Evolutionary conservation across 2,888 invertebrate species (phyloP), one percentile per base, ranked within the genome.

Genomic region (Tetragonula carbonaria): DNA sequence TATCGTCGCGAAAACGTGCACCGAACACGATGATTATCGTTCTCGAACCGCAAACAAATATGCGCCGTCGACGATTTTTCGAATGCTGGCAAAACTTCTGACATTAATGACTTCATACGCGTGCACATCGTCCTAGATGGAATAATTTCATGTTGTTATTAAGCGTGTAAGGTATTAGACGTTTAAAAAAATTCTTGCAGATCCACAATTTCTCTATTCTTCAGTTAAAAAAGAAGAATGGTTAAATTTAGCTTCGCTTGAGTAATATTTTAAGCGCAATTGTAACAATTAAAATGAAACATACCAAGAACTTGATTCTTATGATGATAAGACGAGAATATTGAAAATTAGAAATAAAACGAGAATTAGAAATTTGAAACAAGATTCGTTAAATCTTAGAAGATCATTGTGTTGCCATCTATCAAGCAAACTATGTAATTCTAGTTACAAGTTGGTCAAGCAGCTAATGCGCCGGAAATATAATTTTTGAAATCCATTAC

Each of bases 11-110:
- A n/a, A 28, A 45, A 23, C n/a, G 23, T 63, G 50, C 66, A 28
- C 72, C 50, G 51, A 65, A 53, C 73, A 51, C n/a, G 63, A 74
- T 38, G 74, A 84, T 87, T 71, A 78, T 80, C 71, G 65, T 71
- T 62, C 53, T 79, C 68, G 63, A 80, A 75, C 68, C 33, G 33
- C 55, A 23, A 66, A 33, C 74, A 75, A 74, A 45, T 28, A 8
- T 63, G 62, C 28, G 63, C 51, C 63, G 68, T 65, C 62, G 66
- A 72, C 18, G 74, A 66, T 70, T 76, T 65, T 45, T 67, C 33
- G 28, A 45, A 78, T 65, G 73, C 74, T 78, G 77, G 65, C 21
- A n/a, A 59, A 38, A 23, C 50, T 80, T n/a, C 18, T 28, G 21
- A 13, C 8, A 59, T 67, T 50, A 50, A 28, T 50, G 50, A 62